Base-by-base conservation (phyloP, 2,113 vertebrate genomes). In the Aix galericulata region DNA sequence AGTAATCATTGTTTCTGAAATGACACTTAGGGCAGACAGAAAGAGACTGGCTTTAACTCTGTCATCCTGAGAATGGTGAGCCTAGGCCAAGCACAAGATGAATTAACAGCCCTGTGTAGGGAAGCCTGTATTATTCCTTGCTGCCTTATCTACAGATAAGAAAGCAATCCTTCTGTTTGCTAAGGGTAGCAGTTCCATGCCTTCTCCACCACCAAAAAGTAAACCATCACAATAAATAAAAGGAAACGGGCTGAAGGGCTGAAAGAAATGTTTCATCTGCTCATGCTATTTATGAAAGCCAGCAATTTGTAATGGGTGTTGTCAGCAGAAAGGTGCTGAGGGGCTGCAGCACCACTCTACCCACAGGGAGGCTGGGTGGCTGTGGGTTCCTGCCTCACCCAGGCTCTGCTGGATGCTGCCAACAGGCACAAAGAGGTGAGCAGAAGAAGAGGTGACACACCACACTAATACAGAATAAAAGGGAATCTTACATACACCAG, bases 381-480 rank as follows among this genome's bases (percentile, higher is more conserved):
- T 38, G 50, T 1, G 15, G 10, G 1, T 13, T 76, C 59, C 44
- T 68, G 58, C 53, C 44, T 72, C 40, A 6, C 68, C 56, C 8
- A 20, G n/a, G 36, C 88, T 92, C 86, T 91, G 50, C 73, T 44
- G 74, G 44, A n/a, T 93, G 42, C 66, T 96, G 93, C 83, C 50
- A 71, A 91, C 83, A 94, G 87, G 68, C 92, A 81, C 44, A 69
- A 93, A 95, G 86, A 25, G 17, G 88, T 64, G 95, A 69, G 73
- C 26, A 68, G 62, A 88, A 55, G 52, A 72, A 31, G 26, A 93
- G 46, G 31, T 60, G 76, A 29, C 68, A 76, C 29, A 26, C 69
- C 86, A 92, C 53, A 63, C 67, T 73, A 56, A 84, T 92, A 89
- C 46, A 92, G 86, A 93, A 83, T 85, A 95, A 97, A 94, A 94